phyloP scores from a whole-genome alignment of 2,113 vertebrate genomes.

The Syngnathus scovelli region DNA sequence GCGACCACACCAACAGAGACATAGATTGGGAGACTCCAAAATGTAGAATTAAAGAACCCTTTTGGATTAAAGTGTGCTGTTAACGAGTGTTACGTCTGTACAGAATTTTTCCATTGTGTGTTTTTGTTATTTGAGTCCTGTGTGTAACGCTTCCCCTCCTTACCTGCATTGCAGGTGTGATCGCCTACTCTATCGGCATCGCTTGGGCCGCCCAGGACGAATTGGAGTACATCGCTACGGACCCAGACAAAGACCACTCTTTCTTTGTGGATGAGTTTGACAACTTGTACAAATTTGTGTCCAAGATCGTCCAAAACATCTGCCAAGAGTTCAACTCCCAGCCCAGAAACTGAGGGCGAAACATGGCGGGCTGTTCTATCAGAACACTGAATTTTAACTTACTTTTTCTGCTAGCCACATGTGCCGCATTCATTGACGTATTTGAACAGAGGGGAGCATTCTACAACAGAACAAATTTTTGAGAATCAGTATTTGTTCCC shows the following conservation, averaged over 20 bases:
- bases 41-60: too few relatives aligned
- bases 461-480: constrained; percentile 17
- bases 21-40: too few relatives aligned
- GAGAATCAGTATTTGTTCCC: constrained; percentile 16
- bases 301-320: constrained; percentile 90
- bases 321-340: constrained; percentile 96
- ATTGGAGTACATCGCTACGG: constrained; percentile 89
- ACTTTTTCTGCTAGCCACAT: constrained; percentile 37
- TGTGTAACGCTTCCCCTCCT: constrained; percentile 11
- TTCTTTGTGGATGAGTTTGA: constrained; percentile 98
- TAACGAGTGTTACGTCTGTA: background rate
- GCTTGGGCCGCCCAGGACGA: constrained; percentile 96
- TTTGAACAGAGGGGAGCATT: constrained; percentile 33
- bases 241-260: constrained; percentile 88
- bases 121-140: background rate
- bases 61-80: too few relatives aligned
- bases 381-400: constrained; percentile 35
- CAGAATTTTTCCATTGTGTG: background rate
- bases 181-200: constrained; percentile 88
- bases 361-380: constrained; percentile 7
- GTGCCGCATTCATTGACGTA: constrained; percentile 42
- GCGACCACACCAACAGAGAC: too few relatives aligned
- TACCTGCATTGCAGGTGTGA: constrained; percentile 77
- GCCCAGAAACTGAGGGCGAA: constrained; percentile 82
- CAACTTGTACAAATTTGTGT: constrained; percentile 82